These are phyloP conservation scores for Nephrocerus scutellatus DNA, from an alignment of 2,888 invertebrate species.

Conservation along the genomic window DNA sequence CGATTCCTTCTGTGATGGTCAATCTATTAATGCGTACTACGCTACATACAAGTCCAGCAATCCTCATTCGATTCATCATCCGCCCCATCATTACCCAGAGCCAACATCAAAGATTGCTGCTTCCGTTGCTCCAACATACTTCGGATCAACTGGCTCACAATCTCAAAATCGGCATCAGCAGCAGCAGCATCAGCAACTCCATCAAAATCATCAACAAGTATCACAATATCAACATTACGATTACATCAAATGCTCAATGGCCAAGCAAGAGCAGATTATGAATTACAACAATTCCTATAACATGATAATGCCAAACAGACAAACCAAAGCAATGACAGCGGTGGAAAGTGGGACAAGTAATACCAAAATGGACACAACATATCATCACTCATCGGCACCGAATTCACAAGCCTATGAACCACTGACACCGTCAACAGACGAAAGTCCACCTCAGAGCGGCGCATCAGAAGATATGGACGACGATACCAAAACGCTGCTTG, in stretches of 20 bases:
- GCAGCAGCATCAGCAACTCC: constrained; percentile 19
- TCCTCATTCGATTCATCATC: no score
- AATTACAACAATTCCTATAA: constrained; percentile 31
- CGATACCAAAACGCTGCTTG: constrained; percentile 31
- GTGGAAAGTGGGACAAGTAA: constrained; percentile 13
- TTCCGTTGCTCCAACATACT: no score
- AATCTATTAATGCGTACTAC: background rate
- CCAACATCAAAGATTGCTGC: constrained; percentile 28
- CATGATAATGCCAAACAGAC: constrained; percentile 19
- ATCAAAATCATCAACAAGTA: no score
- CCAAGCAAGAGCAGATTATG: no score
- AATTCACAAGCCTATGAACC: constrained; percentile 30
- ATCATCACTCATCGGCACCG: constrained; percentile 28
- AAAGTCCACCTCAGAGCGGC: constrained; percentile 32
- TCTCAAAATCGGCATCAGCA: no score
- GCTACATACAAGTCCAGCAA: no score
- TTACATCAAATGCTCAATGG: no score
- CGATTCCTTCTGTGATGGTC: constrained; percentile 15
- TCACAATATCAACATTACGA: no score
- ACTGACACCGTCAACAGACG: constrained; percentile 34
- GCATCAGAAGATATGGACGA: constrained; percentile 31
- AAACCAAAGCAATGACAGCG: constrained; percentile 13
- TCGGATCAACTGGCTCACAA: constrained; percentile 8
- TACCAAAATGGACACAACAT: constrained; percentile 28
- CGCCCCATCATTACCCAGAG: constrained; percentile 27